Evolutionary conservation across 2,797 vertebrate genomes (phyloP).

Genomic region (Etheostoma perlongum): DNA sequence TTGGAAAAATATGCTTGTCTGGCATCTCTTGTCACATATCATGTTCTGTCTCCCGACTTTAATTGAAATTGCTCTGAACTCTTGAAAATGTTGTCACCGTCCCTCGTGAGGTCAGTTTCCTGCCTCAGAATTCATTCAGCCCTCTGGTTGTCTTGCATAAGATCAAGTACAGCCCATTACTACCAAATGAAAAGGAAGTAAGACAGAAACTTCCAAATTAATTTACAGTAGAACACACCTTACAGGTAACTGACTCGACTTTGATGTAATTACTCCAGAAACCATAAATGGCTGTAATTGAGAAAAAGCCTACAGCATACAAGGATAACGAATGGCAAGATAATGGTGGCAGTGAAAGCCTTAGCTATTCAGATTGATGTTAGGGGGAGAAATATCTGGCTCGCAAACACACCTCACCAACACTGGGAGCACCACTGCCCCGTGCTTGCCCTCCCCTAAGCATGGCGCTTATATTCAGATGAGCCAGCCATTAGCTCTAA

Average conservation of each 20-base stretch:
- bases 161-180: constrained; percentile 79
- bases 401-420: constrained; percentile 66
- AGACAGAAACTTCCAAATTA: constrained; percentile 86
- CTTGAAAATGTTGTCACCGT: constrained; percentile 70
- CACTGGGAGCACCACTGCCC: constrained; percentile 65
- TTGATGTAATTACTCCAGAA: constrained; percentile 88
- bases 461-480: constrained; percentile 74
- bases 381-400: constrained; percentile 68
- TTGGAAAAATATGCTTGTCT: constrained; percentile 53
- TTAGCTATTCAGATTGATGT: constrained; percentile 77
- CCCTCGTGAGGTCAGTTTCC: constrained; percentile 75
- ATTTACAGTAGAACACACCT: constrained; percentile 88
- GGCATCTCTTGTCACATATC: constrained; percentile 69
- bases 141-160: constrained; percentile 81
- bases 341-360: constrained; percentile 83
- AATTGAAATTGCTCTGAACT: constrained; percentile 79
- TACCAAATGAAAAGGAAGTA: constrained; percentile 83
- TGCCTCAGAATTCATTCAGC: constrained; percentile 77
- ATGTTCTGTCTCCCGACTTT: constrained; percentile 67
- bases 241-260: constrained; percentile 86
- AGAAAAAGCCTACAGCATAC: constrained; percentile 86
- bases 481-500: constrained; percentile 80
- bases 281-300: constrained; percentile 87
- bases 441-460: constrained; percentile 69
- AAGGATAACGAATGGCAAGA: constrained; percentile 84